Base-by-base conservation (phyloP, 2,888 invertebrate species). In the Thera obeliscata region DNA sequence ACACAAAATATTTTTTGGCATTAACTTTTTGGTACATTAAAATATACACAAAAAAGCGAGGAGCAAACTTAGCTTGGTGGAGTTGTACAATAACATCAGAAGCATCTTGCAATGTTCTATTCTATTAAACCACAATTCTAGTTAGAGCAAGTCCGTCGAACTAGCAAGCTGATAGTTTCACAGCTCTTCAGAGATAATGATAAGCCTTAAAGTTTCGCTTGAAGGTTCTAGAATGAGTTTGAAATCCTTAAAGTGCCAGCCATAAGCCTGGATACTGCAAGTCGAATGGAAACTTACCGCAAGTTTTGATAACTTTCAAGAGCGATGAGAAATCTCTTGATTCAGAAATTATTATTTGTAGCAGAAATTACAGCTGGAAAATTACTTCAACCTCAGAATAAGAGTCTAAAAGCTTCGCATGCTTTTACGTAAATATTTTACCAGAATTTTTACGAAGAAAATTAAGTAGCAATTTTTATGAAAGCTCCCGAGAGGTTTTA, bases 211-310 rank as follows among this genome's bases (percentile, higher is more conserved):
- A 77, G 74, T 77, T 76, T 73, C 64, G 61, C 61, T 60, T 70
- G 64, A 71, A 69, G 79, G 74, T 77, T 76, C 65, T 62, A 70
- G 75, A 77, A 80, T 77, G 77, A 79, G 74, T 75, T 75, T 73
- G 69, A 74, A 80, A 79, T 79, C 75, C 78, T 75, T 77, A 64
- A 72, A 77, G 75, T 77, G 73, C 73, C 64, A 72, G 73, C 73
- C 65, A 67, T 77, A 67, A 73, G 77, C 75, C 69, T 74, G 72
- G 72, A 74, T 76, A 67, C 74, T 74, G 59, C 36, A 65, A 70
- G 66, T 57, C 66, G 52, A 64, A 71, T 67, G 52, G 67, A 69
- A 59, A 64, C 71, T 63, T 69, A 70, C 69, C 71, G 12, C 59
- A 36, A 62, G 56, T 52, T 52, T 56, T 5, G 33, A 62, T 49